A percentile compares a stretch with the other conserved stretches of the same genome.
These are phyloP conservation scores for Sceliomorpha sp. DNA, from an alignment of 2,888 invertebrate genomes.

Conservation along the genomic window DNA sequence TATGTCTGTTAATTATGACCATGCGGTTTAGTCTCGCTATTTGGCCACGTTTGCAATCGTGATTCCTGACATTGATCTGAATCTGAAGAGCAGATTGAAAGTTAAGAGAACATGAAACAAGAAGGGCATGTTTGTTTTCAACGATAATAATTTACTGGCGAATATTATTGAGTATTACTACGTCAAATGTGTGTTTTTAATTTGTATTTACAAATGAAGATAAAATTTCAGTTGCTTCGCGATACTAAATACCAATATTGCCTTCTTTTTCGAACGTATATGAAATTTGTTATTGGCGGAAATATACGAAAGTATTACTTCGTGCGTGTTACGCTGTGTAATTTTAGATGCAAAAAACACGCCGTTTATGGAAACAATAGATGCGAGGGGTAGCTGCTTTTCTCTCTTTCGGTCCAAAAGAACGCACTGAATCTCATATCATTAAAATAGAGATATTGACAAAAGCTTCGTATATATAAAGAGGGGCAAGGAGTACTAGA, in stretches of 20 bases:
- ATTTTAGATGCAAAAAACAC: slow-evolving; percentile 58
- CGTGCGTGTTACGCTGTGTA: slow-evolving; percentile 50
- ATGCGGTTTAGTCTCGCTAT: slow-evolving; percentile 70
- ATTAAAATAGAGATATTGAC: slow-evolving; percentile 80
- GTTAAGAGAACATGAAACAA: slow-evolving; percentile 44
- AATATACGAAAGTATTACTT: slow-evolving; percentile 37
- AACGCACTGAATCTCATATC: slow-evolving; percentile 71
- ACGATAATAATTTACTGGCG: too few relatives aligned
- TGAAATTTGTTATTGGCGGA: slow-evolving; percentile 59
- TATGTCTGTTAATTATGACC: slow-evolving; percentile 79
- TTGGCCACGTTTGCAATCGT: slow-evolving; percentile 62
- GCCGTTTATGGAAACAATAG: slow-evolving; percentile 62
- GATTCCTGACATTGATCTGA: slow-evolving; percentile 48
- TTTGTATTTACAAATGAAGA: too few relatives aligned
- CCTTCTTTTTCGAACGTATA: too few relatives aligned
- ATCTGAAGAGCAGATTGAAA: slow-evolving; percentile 48
- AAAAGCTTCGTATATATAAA: slow-evolving; percentile 68
- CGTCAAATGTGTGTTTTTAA: too few relatives aligned
- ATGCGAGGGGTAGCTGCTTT: slow-evolving; percentile 42
- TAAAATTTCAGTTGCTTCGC: slow-evolving; percentile 17
- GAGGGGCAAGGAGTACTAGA: slow-evolving; percentile 48
- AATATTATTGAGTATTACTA: too few relatives aligned
- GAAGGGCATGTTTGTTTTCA: neutral
- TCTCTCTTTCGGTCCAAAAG: slow-evolving; percentile 52
- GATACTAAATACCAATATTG: slow-evolving; percentile 29